phyloP scores from a whole-genome alignment of 2,888 invertebrate species.

The Orthonychiurus folsomi region DNA sequence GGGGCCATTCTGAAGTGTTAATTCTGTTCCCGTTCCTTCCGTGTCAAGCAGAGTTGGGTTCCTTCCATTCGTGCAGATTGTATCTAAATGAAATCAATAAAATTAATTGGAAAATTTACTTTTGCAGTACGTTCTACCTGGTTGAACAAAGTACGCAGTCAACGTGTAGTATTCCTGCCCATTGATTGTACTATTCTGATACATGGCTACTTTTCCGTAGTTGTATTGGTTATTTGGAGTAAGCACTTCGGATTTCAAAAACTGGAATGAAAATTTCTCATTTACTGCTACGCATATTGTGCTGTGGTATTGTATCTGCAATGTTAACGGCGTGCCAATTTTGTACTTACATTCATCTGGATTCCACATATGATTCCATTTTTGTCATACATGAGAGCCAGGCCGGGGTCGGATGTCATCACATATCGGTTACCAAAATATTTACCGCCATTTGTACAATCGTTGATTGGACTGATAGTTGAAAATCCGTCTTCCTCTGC shows the following conservation, averaged over 20 bases:
- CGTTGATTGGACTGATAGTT: background rate
- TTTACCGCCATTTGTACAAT: constrained; percentile 18
- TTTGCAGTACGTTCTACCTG: constrained; percentile 17
- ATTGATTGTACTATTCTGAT: constrained; percentile 18
- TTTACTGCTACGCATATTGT: too few species aligned
- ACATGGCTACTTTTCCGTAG: constrained; percentile 8
- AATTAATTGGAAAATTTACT: background rate
- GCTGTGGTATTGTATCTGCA: background rate
- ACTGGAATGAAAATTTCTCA: constrained; percentile 2
- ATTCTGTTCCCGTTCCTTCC: constrained; percentile 31
- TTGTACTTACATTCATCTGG: constrained; percentile 26
- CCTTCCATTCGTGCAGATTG: constrained; percentile 30
- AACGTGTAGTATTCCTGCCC: constrained; percentile 17
- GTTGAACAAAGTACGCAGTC: constrained; percentile 25
- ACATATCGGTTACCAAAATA: constrained; percentile 27
- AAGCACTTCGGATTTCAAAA: constrained; percentile 9
- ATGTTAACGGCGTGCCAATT: background rate
- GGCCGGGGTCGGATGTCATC: constrained; percentile 16
- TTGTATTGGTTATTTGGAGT: constrained; percentile 12
- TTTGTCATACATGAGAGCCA: constrained; percentile 24
- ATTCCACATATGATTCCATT: constrained; percentile 35
- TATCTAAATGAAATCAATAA: constrained; percentile 16
- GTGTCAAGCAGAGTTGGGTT: constrained; percentile 9
- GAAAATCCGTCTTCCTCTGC: constrained; percentile 10
- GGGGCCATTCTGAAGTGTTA: constrained; percentile 31